phyloP scores from a whole-genome alignment of 2,113 vertebrate genomes.

The Solenodon paradoxus region DNA sequence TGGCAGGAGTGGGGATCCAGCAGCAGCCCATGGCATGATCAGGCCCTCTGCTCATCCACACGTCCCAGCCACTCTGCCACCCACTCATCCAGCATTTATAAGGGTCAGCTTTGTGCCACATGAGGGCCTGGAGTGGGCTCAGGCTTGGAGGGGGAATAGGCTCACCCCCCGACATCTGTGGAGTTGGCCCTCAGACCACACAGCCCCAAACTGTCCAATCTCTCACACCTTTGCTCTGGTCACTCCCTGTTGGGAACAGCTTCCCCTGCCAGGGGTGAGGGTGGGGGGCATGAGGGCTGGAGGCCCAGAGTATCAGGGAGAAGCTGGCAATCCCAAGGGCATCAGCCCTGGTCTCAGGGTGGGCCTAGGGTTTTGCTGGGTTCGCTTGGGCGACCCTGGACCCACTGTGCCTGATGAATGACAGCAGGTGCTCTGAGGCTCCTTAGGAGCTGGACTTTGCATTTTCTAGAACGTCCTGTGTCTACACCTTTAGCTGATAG shows the following conservation, averaged over 20 bases:
- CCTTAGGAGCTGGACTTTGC: not conserved
- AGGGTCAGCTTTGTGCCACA: not conserved
- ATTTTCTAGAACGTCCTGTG: not conserved
- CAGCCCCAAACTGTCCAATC: too few species aligned
- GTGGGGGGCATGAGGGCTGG: too few species aligned
- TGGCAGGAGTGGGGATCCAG: too few species aligned
- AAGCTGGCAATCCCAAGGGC: not conserved
- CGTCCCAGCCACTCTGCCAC: rapidly evolving
- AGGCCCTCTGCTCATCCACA: not conserved
- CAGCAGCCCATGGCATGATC: not conserved
- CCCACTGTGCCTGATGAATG: not conserved
- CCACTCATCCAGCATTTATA: not conserved
- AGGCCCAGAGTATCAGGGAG: not conserved
- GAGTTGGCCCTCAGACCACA: not conserved
- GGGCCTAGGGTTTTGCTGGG: not conserved
- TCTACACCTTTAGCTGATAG: not conserved
- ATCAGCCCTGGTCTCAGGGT: not conserved
- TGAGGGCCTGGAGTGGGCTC: not conserved
- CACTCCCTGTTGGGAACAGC: not conserved
- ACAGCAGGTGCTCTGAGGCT: not conserved
- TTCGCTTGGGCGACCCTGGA: not conserved
- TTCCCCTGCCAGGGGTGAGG: not conserved
- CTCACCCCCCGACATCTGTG: not conserved
- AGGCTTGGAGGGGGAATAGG: not conserved
- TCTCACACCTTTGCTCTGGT: not conserved